Evolutionary conservation across 1,140 invertebrate species (phyloP).

Genomic region (Archivesica marissinica): DNA sequence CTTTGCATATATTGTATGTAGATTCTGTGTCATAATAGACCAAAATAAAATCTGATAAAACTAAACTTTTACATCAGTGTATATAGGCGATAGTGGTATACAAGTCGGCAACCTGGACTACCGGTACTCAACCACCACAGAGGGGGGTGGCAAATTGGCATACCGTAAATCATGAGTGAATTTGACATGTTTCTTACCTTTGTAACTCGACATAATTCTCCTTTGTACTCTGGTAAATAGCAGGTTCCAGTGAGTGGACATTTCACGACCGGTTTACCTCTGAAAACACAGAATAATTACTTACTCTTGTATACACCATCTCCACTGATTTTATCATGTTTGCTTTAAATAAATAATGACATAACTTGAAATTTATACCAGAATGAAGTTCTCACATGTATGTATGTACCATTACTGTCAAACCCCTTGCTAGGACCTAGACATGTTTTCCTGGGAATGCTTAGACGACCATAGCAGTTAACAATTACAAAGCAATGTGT

Average conservation of each 20-base stretch:
- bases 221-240: constrained; percentile 95
- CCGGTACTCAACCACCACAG: neutral
- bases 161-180: neutral
- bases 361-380: too few relatives aligned
- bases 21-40: neutral
- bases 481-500: too few relatives aligned
- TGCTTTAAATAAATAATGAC: too few relatives aligned
- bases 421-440: too few relatives aligned
- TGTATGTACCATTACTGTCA: too few relatives aligned
- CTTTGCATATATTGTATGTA: neutral
- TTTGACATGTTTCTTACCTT: constrained; percentile 75
- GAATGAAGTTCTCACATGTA: too few relatives aligned
- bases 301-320: too few relatives aligned
- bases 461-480: too few relatives aligned
- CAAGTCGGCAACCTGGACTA: too few relatives aligned
- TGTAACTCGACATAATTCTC: constrained; percentile 90
- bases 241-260: constrained; percentile 97
- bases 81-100: neutral
- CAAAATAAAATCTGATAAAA: neutral
- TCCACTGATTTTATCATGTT: too few relatives aligned
- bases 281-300: too few relatives aligned
- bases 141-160: neutral
- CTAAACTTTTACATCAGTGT: neutral
- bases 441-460: too few relatives aligned
- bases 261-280: constrained; percentile 96